phyloP scores from a whole-genome alignment of 2,888 invertebrate species.

The Colletes collaris region DNA sequence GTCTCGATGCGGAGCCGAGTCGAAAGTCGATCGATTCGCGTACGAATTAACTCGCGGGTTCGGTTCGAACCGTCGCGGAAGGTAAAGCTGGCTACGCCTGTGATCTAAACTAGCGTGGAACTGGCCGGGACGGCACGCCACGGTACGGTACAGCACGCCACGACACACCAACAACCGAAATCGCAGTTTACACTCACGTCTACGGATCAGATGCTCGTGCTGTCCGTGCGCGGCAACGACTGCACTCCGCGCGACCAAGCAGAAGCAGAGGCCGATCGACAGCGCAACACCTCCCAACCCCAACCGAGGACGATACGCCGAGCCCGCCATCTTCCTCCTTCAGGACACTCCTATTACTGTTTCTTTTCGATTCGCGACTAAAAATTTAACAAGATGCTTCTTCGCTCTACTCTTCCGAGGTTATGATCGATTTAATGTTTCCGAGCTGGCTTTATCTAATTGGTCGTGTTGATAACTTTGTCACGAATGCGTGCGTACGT shows the following conservation, averaged over 20 bases:
- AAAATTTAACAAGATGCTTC: conserved; percentile 2
- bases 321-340: conserved; percentile 44
- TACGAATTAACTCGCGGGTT: too few relatives aligned
- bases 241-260: conserved; percentile 50
- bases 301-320: conserved; percentile 29
- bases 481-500: background rate
- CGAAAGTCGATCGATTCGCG: too few relatives aligned
- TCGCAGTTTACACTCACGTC: conserved; percentile 61
- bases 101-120: too few relatives aligned
- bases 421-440: background rate
- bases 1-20: too few relatives aligned
- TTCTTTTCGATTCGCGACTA: background rate
- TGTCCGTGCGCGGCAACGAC: conserved; percentile 67
- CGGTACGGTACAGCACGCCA: background rate
- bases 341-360: conserved; percentile 12
- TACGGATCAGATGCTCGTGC: conserved; percentile 62
- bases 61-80: too few relatives aligned
- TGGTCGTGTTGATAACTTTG: conserved; percentile 26
- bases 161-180: conserved; percentile 4
- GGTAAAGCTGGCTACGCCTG: too few relatives aligned
- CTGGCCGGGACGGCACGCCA: too few relatives aligned
- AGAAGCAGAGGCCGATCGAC: conserved; percentile 56
- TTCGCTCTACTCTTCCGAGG: background rate
- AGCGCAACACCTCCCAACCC: conserved; percentile 61
- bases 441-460: conserved; percentile 51